Base-by-base conservation (phyloP, 2,113 vertebrate genomes). In the Coptodon rendalli region DNA sequence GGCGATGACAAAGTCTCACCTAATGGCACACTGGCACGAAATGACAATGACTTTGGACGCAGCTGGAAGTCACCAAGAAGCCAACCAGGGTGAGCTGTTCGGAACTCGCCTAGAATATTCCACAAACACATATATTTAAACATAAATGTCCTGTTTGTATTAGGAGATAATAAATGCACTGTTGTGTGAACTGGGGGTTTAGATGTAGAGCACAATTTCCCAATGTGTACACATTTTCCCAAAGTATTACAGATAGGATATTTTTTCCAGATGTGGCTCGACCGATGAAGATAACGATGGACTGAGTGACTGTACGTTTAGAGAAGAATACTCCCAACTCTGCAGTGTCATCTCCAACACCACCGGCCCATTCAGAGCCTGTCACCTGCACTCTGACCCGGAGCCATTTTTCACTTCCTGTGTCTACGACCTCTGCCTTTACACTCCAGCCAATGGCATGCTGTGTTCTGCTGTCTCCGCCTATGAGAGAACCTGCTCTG, bases 1-100 rank as follows among this genome's bases (percentile, higher is more conserved):
- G 16, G 27, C 24, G 96, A 96, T 80, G 96, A 97, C 83, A 96
- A 95, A 91, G 83, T 88, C 11, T 48, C 90, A 19, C 95, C 95
- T 2, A 90, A 68, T 53, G 96, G 96, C 24, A 82, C 68, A 3
- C 17, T n/a, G 7, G 90, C 95, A 7, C 85, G n/a, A 36, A 92
- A 90, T 38, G 96, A 96, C 11, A n/a, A 43, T 7, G 48, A 91
- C 1, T 96, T 97, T 83, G 96, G 96, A 19, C 68, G 94, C 4
- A 93, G 95, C 52, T 96, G 96, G 96, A 96, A 89, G 83, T 84
- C 93, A 36, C 7, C 89, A 11, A 84, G 53, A 40, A 94, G 94
- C 82, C 86, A 59, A 36, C 78, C 86, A 86, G 91, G 94, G 96
- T 96, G 81, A 92, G 92, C 1, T 53, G 45, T 22, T 68, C 22